Evolutionary conservation across 2,888 invertebrate species (phyloP).

Genomic region (Chouioia cunea): DNA sequence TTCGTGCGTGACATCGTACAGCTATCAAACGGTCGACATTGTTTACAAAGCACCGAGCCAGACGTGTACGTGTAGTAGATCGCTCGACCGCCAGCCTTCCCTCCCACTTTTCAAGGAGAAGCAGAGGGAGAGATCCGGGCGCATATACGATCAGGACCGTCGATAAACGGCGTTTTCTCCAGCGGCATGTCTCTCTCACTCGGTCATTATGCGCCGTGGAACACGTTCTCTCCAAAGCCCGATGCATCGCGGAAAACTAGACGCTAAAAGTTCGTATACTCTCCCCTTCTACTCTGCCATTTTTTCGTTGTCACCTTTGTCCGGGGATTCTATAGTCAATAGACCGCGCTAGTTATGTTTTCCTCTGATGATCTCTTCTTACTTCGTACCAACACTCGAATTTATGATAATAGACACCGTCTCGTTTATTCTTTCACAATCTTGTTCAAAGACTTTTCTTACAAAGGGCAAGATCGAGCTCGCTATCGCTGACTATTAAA

Average conservation of each 20-base stretch:
- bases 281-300: background rate
- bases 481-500: no score
- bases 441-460: no score
- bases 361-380: no score
- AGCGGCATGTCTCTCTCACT: constrained; percentile 10
- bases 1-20: constrained; percentile 8
- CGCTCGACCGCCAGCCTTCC: background rate
- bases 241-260: constrained; percentile 39
- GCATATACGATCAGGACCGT: constrained; percentile 41
- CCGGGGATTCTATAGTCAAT: no score
- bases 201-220: constrained; percentile 32
- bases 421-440: no score
- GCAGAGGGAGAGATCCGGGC: constrained; percentile 38
- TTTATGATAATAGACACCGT: no score
- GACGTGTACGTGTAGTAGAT: background rate
- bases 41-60: constrained; percentile 31
- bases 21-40: constrained; percentile 13
- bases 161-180: constrained; percentile 44
- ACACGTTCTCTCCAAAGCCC: constrained; percentile 29
- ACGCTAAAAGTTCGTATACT: constrained; percentile 14
- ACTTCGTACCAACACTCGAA: no score
- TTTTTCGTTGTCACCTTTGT: no score
- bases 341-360: no score
- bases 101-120: constrained; percentile 25
- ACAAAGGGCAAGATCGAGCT: no score